Evolutionary conservation across 2,113 vertebrate species (phyloP).

Genomic region (Microtus richardsoni): DNA sequence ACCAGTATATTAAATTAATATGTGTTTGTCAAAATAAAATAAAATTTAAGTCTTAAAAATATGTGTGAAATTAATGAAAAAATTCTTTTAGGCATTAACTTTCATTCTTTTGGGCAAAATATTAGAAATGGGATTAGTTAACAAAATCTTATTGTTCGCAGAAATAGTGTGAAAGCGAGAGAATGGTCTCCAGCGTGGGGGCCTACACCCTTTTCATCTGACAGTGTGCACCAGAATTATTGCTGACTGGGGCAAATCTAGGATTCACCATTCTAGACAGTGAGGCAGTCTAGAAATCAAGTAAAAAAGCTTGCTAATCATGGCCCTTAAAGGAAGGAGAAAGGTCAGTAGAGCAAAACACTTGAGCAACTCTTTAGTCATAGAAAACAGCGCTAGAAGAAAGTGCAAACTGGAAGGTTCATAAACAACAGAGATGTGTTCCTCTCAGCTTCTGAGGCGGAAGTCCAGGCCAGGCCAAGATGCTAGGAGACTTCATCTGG

Average conservation of each 20-base stretch:
- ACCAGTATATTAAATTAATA: not conserved
- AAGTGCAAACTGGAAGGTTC: not conserved
- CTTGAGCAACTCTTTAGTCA: not conserved
- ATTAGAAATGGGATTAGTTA: not conserved
- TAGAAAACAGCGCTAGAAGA: not conserved
- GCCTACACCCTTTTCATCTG: not conserved
- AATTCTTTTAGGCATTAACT: not conserved
- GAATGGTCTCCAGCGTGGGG: not conserved
- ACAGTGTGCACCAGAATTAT: not conserved
- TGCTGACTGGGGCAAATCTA: not conserved
- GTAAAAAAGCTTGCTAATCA: not conserved
- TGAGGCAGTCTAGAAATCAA: not conserved
- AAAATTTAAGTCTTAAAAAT: not conserved
- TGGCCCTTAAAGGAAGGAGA: not conserved
- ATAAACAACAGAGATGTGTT: not conserved
- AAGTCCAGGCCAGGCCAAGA: not conserved
- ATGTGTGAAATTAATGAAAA: not conserved
- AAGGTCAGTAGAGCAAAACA: not conserved
- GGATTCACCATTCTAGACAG: not conserved
- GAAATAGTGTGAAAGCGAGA: not conserved
- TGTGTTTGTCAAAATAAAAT: not conserved
- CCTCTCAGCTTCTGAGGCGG: not conserved
- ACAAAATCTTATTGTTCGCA: not conserved
- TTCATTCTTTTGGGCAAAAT: not conserved
- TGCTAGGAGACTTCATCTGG: not conserved